A percentile compares a stretch with the other conserved stretches of the same genome.
Evolutionary conservation across 2,888 invertebrate species (phyloP).

Genomic region (Drosophila histrio): DNA sequence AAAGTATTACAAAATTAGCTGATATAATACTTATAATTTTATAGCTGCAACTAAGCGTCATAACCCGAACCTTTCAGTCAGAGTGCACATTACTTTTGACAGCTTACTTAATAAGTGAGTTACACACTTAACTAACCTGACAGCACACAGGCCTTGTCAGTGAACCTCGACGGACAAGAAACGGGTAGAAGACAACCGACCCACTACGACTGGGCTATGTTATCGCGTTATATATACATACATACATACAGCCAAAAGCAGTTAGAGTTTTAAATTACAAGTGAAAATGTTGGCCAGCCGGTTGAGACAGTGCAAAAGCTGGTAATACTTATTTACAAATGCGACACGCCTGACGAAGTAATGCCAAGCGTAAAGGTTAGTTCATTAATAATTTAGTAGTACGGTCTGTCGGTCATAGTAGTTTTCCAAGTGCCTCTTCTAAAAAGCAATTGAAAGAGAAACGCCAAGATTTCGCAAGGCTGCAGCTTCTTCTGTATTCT

Average conservation of each 20-base stretch:
- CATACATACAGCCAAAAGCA: conserved; percentile 7
- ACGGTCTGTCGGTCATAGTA: neutral
- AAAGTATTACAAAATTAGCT: neutral
- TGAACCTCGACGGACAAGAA: conserved; percentile 27
- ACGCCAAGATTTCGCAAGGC: conserved; percentile 1
- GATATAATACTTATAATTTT: neutral
- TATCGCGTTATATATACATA: conserved; percentile 19
- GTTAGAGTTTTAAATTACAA: conserved; percentile 14
- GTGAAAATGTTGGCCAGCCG: conserved; percentile 13
- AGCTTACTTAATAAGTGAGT: conserved; percentile 13
- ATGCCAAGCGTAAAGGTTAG: conserved; percentile 21
- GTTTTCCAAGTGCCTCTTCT: conserved; percentile 1
- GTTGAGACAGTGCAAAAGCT: conserved; percentile 15
- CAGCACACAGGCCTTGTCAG: conserved; percentile 21
- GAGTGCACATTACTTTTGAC: conserved; percentile 20
- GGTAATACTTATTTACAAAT: conserved; percentile 12
- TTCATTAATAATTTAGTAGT: conserved; percentile 5
- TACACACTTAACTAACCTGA: conserved; percentile 18
- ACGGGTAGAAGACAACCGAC: conserved; percentile 31
- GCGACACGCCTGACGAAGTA: conserved; percentile 31
- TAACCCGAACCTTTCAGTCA: conserved; percentile 23
- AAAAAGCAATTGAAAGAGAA: neutral
- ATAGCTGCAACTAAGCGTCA: neutral
- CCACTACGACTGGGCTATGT: conserved; percentile 16
- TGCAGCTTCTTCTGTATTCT: neutral